phyloP scores from a whole-genome alignment of 2,888 invertebrate genomes.

The Himalopsyche kuldschensis region DNA sequence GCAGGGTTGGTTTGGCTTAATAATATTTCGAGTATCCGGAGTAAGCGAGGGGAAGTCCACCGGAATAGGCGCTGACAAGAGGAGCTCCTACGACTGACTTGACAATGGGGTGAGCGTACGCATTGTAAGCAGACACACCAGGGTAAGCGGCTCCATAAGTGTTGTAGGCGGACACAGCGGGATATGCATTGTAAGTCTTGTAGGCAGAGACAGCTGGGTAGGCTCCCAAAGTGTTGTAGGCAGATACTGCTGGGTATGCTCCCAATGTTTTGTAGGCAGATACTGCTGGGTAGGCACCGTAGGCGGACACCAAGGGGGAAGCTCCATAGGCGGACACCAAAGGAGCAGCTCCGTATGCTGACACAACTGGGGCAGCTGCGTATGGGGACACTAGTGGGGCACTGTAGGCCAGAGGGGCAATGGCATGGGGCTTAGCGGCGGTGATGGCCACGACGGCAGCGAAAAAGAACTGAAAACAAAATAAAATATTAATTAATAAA shows the following conservation, averaged over 20 bases:
- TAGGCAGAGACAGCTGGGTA: slow-evolving; percentile 38
- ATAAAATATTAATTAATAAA: background rate
- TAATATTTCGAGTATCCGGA: slow-evolving; percentile 40
- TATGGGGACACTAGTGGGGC: slow-evolving; percentile 50
- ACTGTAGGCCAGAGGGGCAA: slow-evolving; percentile 55
- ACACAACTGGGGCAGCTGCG: slow-evolving; percentile 45
- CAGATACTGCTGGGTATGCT: slow-evolving; percentile 46
- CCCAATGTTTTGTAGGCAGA: slow-evolving; percentile 47
- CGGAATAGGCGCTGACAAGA: slow-evolving; percentile 43
- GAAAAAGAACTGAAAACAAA: slow-evolving; percentile 51
- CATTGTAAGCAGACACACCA: slow-evolving; percentile 43
- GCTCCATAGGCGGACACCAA: slow-evolving; percentile 45
- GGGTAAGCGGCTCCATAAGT: slow-evolving; percentile 45
- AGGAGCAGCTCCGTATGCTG: slow-evolving; percentile 36
- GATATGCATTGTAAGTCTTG: slow-evolving; percentile 46
- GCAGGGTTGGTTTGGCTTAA: background rate
- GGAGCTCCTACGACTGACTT: slow-evolving; percentile 45
- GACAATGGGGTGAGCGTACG: slow-evolving; percentile 44
- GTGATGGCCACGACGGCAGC: slow-evolving; percentile 59
- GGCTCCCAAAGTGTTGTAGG: slow-evolving; percentile 40
- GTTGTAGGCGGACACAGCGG: slow-evolving; percentile 44
- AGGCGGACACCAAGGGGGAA: slow-evolving; percentile 46
- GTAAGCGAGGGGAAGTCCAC: slow-evolving; percentile 42
- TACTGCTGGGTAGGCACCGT: slow-evolving; percentile 41
- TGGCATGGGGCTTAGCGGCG: slow-evolving; percentile 54